A percentile compares a stretch with the other conserved stretches of the same genome.
Conservation (phyloP, 2,113 vertebrate species). For the Thryonomys swinderianus region DNA sequence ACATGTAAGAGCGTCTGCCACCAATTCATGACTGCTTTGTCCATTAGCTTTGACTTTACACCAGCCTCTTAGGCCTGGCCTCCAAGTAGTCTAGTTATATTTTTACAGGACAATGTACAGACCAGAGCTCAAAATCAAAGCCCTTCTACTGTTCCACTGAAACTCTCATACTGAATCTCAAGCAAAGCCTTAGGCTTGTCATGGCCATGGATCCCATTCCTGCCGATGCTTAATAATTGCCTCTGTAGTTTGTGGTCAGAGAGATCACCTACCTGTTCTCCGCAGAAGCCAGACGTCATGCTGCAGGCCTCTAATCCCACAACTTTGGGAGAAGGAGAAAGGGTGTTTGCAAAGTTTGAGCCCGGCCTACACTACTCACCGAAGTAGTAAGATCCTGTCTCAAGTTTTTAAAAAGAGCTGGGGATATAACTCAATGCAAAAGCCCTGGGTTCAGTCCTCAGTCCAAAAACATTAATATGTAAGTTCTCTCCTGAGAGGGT, state of each 20-base stretch:
- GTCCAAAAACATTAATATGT: background rate
- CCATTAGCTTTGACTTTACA: background rate
- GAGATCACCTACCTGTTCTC: background rate
- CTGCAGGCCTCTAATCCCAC: accelerated
- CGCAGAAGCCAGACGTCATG: background rate
- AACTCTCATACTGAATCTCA: background rate
- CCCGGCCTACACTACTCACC: background rate
- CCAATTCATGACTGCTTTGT: background rate
- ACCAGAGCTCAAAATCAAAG: background rate
- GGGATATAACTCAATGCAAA: background rate
- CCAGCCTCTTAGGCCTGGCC: background rate
- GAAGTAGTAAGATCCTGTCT: background rate
- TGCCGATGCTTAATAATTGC: background rate
- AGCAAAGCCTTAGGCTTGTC: background rate
- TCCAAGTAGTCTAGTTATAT: background rate
- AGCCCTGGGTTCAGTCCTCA: background rate
- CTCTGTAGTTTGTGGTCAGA: background rate
- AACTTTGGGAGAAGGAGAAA: background rate
- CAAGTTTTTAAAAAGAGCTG: background rate
- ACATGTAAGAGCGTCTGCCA: background rate
- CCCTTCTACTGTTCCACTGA: background rate
- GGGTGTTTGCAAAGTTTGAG: background rate
- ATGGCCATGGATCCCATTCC: background rate
- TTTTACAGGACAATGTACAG: background rate
- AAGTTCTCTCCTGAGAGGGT: background rate